These are phyloP conservation scores for Malurus alboscapulatus DNA, from an alignment of 2,113 vertebrate genomes.

Conservation along the genomic window DNA sequence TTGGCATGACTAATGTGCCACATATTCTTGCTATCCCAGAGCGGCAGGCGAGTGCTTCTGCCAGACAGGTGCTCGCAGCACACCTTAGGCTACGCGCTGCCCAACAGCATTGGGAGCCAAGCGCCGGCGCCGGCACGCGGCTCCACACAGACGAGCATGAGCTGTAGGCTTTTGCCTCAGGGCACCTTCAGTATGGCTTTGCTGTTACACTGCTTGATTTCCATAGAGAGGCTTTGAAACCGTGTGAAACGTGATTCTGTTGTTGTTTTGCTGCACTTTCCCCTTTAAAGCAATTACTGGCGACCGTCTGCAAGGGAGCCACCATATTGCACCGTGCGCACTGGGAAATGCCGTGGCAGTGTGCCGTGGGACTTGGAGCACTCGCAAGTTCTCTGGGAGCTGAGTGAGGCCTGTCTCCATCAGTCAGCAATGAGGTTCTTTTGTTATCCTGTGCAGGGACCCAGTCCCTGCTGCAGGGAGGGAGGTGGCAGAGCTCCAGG, in stretches of 20 bases:
- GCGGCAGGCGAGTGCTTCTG: background rate
- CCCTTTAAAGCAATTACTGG: background rate
- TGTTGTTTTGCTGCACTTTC: background rate
- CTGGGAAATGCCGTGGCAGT: background rate
- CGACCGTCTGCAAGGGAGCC: accelerated
- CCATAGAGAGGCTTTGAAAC: background rate
- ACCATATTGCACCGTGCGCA: accelerated
- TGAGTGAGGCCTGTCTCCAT: background rate
- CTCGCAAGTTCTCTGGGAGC: background rate
- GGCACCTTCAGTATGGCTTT: background rate
- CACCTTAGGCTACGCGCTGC: background rate
- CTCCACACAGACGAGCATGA: accelerated
- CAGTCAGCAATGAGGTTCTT: background rate
- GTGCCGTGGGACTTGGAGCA: background rate
- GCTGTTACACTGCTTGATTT: background rate
- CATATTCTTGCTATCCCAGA: background rate
- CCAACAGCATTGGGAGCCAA: background rate
- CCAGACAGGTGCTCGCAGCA: background rate
- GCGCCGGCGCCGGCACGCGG: background rate
- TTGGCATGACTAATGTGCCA: slow-evolving; percentile 25
- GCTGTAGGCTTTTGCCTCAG: background rate
- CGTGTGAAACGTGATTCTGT: background rate
- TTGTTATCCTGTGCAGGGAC: background rate
- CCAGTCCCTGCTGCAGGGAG: accelerated
- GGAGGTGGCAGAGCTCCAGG: background rate